phyloP scores from a whole-genome alignment of 1,140 invertebrate genomes.

The Psix sp. region DNA sequence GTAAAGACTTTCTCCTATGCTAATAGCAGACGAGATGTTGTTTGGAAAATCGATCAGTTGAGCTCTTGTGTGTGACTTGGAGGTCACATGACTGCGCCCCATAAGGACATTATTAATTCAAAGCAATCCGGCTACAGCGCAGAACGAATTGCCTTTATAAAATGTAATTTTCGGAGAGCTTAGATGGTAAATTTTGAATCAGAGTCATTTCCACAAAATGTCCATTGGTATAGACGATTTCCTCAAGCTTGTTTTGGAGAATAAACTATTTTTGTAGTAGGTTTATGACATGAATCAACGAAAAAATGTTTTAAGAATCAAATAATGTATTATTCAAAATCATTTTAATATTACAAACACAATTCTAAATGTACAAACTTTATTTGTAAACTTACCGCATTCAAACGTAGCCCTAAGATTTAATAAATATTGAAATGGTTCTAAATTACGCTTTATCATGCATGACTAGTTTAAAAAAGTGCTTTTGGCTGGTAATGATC shows the following conservation, averaged over 20 bases:
- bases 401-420: too few species aligned
- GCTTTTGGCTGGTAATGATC: too few species aligned
- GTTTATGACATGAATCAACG: conserved; percentile 30
- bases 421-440: too few species aligned
- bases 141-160: conserved; percentile 72
- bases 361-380: too few species aligned
- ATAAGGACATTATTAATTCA: conserved; percentile 72
- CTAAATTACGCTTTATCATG: too few species aligned
- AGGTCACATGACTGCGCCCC: conserved; percentile 63
- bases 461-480: too few species aligned
- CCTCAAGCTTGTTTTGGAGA: conserved; percentile 28
- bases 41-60: conserved; percentile 65
- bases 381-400: too few species aligned
- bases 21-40: conserved; percentile 29
- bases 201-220: conserved; percentile 59
- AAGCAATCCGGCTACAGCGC: conserved; percentile 67
- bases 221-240: conserved; percentile 61
- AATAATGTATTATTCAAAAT: too few species aligned
- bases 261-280: conserved; percentile 45
- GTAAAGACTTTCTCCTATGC: conserved; percentile 22
- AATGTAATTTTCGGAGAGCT: conserved; percentile 71
- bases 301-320: too few species aligned
- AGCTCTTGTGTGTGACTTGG: conserved; percentile 56
- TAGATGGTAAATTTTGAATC: conserved; percentile 68
- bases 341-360: too few species aligned